Evolutionary conservation across 2,797 vertebrate species (phyloP).

Genomic region (Luscinia luscinia): DNA sequence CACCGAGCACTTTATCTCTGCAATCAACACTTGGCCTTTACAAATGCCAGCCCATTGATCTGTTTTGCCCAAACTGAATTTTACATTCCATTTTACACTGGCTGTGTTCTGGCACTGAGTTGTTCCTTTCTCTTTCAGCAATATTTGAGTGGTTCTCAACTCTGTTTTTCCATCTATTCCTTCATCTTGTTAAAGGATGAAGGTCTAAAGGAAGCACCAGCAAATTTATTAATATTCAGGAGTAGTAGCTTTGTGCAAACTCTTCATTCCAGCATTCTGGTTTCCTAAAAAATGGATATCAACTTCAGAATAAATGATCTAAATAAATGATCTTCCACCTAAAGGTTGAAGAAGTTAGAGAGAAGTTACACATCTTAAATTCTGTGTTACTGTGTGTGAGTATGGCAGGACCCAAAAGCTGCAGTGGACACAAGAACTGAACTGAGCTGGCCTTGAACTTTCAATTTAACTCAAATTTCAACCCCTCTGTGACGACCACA

Average conservation of each 20-base stretch:
- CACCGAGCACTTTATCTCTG: background rate
- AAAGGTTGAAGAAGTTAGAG: background rate
- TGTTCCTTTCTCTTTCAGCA: background rate
- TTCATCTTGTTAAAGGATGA: background rate
- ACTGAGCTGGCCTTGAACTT: background rate
- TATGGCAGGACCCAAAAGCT: background rate
- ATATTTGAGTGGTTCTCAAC: background rate
- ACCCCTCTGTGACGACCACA: background rate
- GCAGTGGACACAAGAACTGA: background rate
- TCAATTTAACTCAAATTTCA: background rate
- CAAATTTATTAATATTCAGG: background rate
- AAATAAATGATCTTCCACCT: background rate
- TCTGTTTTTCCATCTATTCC: background rate
- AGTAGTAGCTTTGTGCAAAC: background rate
- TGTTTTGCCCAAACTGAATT: background rate
- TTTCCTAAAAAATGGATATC: background rate
- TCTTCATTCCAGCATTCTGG: background rate
- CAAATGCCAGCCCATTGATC: conserved; percentile 37
- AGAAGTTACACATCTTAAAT: background rate
- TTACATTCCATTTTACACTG: background rate
- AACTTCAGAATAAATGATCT: background rate
- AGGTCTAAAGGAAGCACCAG: background rate
- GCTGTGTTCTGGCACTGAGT: background rate
- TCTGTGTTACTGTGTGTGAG: background rate
- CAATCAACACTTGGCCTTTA: conserved; percentile 18